Conservation (phyloP, 92 coral and sea anemone genomes). For the Porites rus region DNA sequence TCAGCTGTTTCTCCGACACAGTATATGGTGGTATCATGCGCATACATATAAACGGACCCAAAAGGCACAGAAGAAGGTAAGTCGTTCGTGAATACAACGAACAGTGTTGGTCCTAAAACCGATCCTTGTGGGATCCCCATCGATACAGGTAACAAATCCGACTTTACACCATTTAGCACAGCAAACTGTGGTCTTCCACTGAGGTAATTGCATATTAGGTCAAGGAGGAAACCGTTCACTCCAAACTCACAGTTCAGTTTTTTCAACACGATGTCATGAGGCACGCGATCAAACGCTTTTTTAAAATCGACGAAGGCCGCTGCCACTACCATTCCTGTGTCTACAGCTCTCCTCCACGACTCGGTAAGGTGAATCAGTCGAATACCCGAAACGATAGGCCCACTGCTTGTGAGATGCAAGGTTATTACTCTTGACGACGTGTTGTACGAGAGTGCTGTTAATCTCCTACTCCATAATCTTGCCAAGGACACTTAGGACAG, state of each 20-base stretch:
- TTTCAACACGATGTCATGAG: slow-evolving; percentile 23
- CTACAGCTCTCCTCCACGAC: slow-evolving; percentile 58
- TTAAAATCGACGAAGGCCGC: slow-evolving; percentile 33
- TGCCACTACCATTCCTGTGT: slow-evolving; percentile 26
- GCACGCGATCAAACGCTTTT: slow-evolving; percentile 19
- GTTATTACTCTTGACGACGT: neutral
- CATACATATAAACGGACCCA: slow-evolving; percentile 1
- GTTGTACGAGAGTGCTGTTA: neutral
- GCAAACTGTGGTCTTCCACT: slow-evolving; percentile 21
- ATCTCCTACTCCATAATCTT: neutral
- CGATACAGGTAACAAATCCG: slow-evolving; percentile 19
- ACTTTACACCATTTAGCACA: slow-evolving; percentile 34
- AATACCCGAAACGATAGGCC: slow-evolving; percentile 44
- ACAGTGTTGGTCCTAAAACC: slow-evolving; percentile 38
- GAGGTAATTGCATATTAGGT: slow-evolving; percentile 17
- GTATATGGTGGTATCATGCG: too few species aligned
- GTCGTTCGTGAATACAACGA: slow-evolving; percentile 25
- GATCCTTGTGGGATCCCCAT: slow-evolving; percentile 40
- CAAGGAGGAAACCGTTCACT: slow-evolving; percentile 22
- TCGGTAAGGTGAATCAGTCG: slow-evolving; percentile 64
- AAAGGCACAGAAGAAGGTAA: slow-evolving; percentile 14
- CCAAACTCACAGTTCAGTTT: slow-evolving; percentile 21
- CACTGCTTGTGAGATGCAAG: neutral
- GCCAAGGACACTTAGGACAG: neutral
- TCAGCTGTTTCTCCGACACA: too few species aligned